Percentiles rank a stretch among this genome's conserved stretches.
phyloP scores from a whole-genome alignment of 1,140 invertebrate species.

The Lepeophtheirus salmonis region DNA sequence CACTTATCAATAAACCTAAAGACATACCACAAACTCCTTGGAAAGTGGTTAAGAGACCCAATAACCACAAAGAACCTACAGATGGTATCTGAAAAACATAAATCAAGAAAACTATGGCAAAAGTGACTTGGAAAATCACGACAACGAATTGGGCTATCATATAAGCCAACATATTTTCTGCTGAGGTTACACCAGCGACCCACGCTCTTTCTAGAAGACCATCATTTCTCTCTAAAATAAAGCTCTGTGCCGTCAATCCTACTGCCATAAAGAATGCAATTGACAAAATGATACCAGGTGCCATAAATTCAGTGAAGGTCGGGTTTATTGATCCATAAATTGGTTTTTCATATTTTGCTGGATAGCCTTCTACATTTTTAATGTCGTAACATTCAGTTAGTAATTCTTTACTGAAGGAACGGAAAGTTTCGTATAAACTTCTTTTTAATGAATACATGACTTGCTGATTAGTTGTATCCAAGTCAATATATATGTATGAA shows the following conservation, averaged over 20 bases:
- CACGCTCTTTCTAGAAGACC: constrained; percentile 67
- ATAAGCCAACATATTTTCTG: constrained; percentile 75
- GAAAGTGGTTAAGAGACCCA: constrained; percentile 43
- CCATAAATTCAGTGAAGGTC: constrained; percentile 45
- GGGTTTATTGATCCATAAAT: constrained; percentile 43
- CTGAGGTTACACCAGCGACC: constrained; percentile 65
- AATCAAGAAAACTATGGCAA: constrained; percentile 11
- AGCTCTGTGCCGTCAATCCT: constrained; percentile 70
- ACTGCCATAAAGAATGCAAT: constrained; percentile 89
- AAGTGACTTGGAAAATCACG: constrained; percentile 54
- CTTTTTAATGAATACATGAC: constrained; percentile 1
- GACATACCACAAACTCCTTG: constrained; percentile 77
- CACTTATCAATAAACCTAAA: constrained; percentile 75
- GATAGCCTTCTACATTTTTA: background rate
- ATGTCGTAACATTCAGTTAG: background rate
- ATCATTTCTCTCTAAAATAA: constrained; percentile 78
- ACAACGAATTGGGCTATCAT: constrained; percentile 84
- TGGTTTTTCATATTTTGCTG: constrained; percentile 36
- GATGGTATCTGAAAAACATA: constrained; percentile 8
- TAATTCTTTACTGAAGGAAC: constrained; percentile 16
- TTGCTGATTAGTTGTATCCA: constrained; percentile 56
- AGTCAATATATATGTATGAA: constrained; percentile 30
- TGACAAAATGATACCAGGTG: constrained; percentile 42
- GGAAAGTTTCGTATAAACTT: constrained; percentile 3
- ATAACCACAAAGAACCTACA: background rate